Evolutionary conservation across 2,113 vertebrate species (phyloP), one percentile per base, ranked within the genome.

Genomic region (Chauna torquata): DNA sequence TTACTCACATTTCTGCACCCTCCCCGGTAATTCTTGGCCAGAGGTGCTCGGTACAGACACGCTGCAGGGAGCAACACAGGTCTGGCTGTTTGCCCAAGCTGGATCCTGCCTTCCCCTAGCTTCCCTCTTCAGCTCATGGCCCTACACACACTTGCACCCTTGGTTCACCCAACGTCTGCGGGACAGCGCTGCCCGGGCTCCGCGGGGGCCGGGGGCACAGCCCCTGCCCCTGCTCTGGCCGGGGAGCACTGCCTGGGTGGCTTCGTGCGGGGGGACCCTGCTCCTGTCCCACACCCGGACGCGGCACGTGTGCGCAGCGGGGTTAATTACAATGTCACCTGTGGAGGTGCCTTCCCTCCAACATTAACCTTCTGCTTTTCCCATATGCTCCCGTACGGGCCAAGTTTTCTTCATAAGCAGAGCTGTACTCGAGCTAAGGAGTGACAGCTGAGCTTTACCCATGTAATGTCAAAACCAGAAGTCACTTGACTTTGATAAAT

Each of bases 341-440:
- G 9, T 83, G 87, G 92, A 94, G 91, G 36, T 57, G 86, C 80
- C 45, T 94, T 95, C 82, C 50, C 9, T 28, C 52, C 93, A 64
- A 57, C 71, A 52, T 45, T 69, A 93, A 90, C 85, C 71, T 94
- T 94, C 66, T 96, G 83, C 1, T 95, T 96, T 94, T 95, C 82
- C 58, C 86, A 68, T 88, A 76, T 97, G 92, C 40, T 97, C 95
- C 86, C 78, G 92, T 90, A 93, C 85, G 62, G 69, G 94, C 65
- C 61, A 42, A 32, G 55, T 92, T 77, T 86, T 82, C 84, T 88
- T 80, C 85, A 55, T 44, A 50, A 65, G 22, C 52, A 45, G 72
- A 87, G 15, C 18, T 58, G 20, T 50, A 32, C 22, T 34, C 75
- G 18, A 76, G 14, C 44, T 95, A 94, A 68, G 91, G 66, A 81